These are phyloP conservation scores for Adrianichthys oophorus DNA, from an alignment of 2,797 vertebrate species.

Conservation along the genomic window DNA sequence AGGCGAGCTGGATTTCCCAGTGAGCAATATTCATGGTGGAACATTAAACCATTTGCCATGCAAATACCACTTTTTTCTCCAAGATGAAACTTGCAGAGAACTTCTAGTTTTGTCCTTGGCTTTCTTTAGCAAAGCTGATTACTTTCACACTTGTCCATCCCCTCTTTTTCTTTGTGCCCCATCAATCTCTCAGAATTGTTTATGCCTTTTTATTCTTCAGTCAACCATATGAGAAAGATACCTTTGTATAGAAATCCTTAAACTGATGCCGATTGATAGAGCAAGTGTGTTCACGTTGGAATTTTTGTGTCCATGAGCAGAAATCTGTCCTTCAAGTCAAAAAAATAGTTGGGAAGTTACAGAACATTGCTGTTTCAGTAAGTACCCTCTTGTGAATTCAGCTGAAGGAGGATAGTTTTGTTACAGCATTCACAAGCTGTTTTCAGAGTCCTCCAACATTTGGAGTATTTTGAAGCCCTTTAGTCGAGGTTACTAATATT, in stretches of 20 bases:
- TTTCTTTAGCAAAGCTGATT: slow-evolving; percentile 24
- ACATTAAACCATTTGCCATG: slow-evolving; percentile 9
- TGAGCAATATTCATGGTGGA: slow-evolving; percentile 13
- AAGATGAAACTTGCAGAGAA: slow-evolving; percentile 28
- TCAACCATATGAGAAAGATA: slow-evolving; percentile 42
- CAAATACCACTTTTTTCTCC: slow-evolving; percentile 19
- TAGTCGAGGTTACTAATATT: not conserved
- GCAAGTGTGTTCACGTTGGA: slow-evolving; percentile 18
- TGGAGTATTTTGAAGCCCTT: slow-evolving; percentile 1
- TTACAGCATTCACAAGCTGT: not conserved
- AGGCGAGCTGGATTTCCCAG: slow-evolving; percentile 15
- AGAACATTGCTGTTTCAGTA: not conserved
- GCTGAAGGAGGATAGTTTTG: not conserved
- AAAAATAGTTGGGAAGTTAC: not conserved
- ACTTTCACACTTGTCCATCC: not conserved
- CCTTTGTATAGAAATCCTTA: slow-evolving; percentile 72
- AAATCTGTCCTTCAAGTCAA: not conserved
- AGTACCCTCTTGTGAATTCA: not conserved
- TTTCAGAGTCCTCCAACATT: not conserved
- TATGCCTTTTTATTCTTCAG: slow-evolving; percentile 4
- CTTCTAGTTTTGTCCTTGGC: slow-evolving; percentile 33
- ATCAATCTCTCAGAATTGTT: not conserved
- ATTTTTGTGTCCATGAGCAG: not conserved
- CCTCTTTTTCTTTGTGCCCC: slow-evolving; percentile 3
- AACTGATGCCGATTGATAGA: slow-evolving; percentile 60